Percentiles rank a stretch among this genome's conserved stretches.
Conservation (phyloP, 2,113 vertebrate genomes). For the Hystrix brachyura region DNA sequence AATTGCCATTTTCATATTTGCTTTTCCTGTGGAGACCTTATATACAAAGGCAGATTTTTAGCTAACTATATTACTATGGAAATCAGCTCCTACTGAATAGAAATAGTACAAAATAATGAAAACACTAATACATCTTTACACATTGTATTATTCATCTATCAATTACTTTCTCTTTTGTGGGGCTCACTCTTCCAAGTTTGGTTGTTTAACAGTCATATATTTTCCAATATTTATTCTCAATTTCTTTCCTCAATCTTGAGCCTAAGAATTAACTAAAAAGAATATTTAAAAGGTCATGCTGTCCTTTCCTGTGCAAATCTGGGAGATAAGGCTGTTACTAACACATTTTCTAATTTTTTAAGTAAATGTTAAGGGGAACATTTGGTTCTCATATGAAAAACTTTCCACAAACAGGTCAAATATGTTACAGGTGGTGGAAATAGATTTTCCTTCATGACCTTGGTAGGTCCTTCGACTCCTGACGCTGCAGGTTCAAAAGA, state of each 20-base stretch:
- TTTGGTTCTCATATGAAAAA: slow-evolving; percentile 78
- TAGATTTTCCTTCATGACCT: slow-evolving; percentile 14
- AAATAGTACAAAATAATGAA: slow-evolving; percentile 91
- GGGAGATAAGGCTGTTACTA: slow-evolving; percentile 78
- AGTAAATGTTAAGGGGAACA: slow-evolving; percentile 79
- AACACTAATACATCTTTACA: slow-evolving; percentile 90
- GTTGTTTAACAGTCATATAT: slow-evolving; percentile 83
- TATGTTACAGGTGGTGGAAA: slow-evolving; percentile 70
- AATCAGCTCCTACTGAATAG: slow-evolving; percentile 89
- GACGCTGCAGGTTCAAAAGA: background rate
- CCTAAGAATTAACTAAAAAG: slow-evolving; percentile 79
- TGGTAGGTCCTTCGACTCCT: background rate
- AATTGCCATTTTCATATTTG: slow-evolving; percentile 91
- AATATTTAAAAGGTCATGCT: slow-evolving; percentile 79
- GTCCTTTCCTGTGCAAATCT: slow-evolving; percentile 74
- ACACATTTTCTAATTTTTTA: slow-evolving; percentile 71
- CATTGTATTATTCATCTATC: slow-evolving; percentile 90
- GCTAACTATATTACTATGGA: slow-evolving; percentile 92
- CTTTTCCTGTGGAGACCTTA: slow-evolving; percentile 90
- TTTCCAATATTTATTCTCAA: slow-evolving; percentile 76
- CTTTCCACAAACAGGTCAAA: slow-evolving; percentile 79
- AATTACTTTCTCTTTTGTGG: slow-evolving; percentile 83
- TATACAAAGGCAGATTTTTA: slow-evolving; percentile 89
- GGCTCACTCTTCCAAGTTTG: slow-evolving; percentile 75
- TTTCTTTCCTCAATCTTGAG: slow-evolving; percentile 80